A percentile compares a stretch with the other conserved stretches of the same genome.
Conservation (phyloP, 2,113 vertebrate genomes). For the Ceuthmochares aereus region DNA sequence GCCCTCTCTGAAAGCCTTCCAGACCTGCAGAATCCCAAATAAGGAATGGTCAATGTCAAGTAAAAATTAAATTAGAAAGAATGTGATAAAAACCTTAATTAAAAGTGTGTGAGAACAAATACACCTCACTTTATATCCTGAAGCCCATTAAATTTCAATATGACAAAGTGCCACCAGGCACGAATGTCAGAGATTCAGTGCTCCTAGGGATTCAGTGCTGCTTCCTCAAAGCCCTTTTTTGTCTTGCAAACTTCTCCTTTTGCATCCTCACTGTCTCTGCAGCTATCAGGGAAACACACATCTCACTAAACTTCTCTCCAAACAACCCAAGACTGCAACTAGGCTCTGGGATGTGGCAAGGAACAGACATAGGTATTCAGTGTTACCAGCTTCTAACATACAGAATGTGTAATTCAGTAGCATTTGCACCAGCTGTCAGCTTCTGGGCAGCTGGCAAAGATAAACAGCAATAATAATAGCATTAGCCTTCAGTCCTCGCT, state of each 20-base stretch:
- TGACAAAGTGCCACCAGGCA: not conserved
- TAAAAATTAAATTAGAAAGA: slow-evolving; percentile 14
- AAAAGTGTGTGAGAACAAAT: slow-evolving; percentile 47
- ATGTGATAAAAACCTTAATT: slow-evolving; percentile 41
- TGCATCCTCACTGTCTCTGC: not conserved
- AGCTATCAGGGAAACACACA: not conserved
- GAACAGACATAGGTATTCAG: not conserved
- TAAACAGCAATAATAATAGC: not conserved
- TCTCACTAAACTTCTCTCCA: not conserved
- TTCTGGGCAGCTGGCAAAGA: not conserved
- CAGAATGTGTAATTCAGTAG: not conserved
- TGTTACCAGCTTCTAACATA: not conserved
- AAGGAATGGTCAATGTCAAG: not conserved
- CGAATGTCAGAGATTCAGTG: not conserved
- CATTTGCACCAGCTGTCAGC: not conserved
- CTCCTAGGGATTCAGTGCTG: not conserved
- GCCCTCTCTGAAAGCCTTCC: not conserved
- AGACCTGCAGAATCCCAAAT: not conserved
- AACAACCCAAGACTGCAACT: not conserved
- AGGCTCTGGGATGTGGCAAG: not conserved
- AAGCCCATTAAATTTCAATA: slow-evolving; percentile 12
- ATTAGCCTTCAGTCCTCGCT: not conserved
- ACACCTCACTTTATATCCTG: not conserved
- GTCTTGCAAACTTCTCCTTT: not conserved
- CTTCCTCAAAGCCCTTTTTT: not conserved